Percentiles rank a stretch among this genome's conserved stretches.
These are phyloP conservation scores for Clarias magur DNA, from an alignment of 2,113 vertebrate species.

Conservation along the genomic window DNA sequence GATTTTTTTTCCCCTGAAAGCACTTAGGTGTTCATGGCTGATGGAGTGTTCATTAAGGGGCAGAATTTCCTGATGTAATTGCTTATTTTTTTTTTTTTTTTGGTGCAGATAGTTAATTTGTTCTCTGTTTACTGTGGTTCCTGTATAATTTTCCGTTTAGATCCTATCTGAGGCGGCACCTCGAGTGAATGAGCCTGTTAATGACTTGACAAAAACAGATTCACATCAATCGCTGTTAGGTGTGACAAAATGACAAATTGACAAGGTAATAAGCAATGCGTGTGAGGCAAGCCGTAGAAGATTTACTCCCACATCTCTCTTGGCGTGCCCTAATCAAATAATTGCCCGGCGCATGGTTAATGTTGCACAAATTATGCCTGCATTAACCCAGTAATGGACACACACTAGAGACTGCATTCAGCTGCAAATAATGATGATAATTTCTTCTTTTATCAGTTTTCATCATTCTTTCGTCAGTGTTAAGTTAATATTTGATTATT, in stretches of 20 bases:
- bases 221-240: constrained; percentile 53
- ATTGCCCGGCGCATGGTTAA: constrained; percentile 55
- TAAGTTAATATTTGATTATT: no score
- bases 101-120: constrained; percentile 48
- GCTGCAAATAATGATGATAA: constrained; percentile 11
- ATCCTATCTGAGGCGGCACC: constrained; percentile 45
- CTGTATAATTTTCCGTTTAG: constrained; percentile 52
- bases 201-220: constrained; percentile 56
- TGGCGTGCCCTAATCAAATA: constrained; percentile 50
- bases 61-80: constrained; percentile 56
- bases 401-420: constrained; percentile 23
- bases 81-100: constrained; percentile 49
- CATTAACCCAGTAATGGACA: constrained; percentile 50
- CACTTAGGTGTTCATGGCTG: constrained; percentile 56
- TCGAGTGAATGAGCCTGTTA: constrained; percentile 49
- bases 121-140: constrained; percentile 49
- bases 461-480: not conserved
- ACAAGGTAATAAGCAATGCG: constrained; percentile 58
- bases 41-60: constrained; percentile 60
- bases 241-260: constrained; percentile 62
- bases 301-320: constrained; percentile 52
- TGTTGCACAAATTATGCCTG: constrained; percentile 44
- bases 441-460: constrained; percentile 16
- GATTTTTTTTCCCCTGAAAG: constrained; percentile 47
- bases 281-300: constrained; percentile 45